Percentiles rank a stretch among this genome's conserved stretches.
phyloP scores from a whole-genome alignment of 2,888 invertebrate species.

The Brassicogethes aeneus region DNA sequence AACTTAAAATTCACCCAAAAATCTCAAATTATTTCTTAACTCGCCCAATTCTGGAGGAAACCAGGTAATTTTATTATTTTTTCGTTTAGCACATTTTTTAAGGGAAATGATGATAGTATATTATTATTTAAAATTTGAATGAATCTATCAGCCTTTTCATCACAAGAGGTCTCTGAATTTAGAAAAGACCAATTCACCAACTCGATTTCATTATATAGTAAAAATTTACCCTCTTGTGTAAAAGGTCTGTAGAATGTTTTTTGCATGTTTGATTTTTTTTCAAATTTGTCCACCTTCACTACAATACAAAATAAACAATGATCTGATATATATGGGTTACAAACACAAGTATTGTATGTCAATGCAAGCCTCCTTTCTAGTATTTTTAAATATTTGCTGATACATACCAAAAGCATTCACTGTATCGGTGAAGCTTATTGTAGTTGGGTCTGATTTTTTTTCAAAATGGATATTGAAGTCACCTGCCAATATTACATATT shows the following conservation, averaged over 20 bases:
- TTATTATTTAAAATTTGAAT: background rate
- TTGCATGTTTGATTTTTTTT: background rate
- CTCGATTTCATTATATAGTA: background rate
- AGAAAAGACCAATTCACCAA: background rate
- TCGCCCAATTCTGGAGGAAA: background rate
- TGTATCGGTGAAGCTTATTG: background rate
- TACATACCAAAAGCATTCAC: background rate
- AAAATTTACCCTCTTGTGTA: slow-evolving; percentile 1
- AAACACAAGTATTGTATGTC: background rate
- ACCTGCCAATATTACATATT: background rate
- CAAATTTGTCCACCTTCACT: background rate
- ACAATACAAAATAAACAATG: background rate
- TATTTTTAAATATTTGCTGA: background rate
- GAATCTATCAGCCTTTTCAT: background rate
- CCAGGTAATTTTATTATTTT: background rate
- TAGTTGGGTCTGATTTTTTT: background rate
- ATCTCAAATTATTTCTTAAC: background rate
- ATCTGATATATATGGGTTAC: background rate
- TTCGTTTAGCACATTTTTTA: background rate
- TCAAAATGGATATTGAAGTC: background rate
- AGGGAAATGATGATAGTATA: background rate
- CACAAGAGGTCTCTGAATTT: background rate
- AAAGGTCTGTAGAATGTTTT: background rate
- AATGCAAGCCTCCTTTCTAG: background rate
- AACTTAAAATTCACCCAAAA: background rate